Base-by-base conservation (phyloP, 2,797 vertebrate genomes). In the Nannoperca australis region DNA sequence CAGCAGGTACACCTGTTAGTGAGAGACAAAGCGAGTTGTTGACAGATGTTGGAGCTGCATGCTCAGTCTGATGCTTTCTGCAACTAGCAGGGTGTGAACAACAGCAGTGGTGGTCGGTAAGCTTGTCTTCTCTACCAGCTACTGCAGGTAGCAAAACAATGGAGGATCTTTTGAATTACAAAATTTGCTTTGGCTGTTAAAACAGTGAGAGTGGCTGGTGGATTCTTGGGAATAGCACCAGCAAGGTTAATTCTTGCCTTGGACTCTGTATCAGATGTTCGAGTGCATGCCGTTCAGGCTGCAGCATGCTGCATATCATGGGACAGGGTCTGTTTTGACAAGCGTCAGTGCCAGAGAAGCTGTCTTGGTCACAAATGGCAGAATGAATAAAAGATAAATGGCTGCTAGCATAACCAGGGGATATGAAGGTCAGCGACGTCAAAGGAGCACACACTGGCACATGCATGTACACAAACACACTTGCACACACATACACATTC, bases 331-430 rank as follows among this genome's bases (percentile, higher is more conserved):
- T 84, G 82, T 79, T 92, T 87, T 93, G 90, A 94, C 93, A 87
- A 81, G 78, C 68, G 47, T 79, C 80, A 44, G 73, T 76, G 84
- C 78, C 90, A 85, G 75, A 82, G 79, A 90, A 83, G 85, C 82
- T 80, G 89, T 81, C 82, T 80, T 76, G 79, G 81, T 90, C 88
- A 90, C 88, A 93, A 94, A 94, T 89, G 93, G 90, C 87, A 92
- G 81, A 93, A 94, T 94, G 92, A 94, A 94, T 95, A 93, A 94
- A 94, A 94, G 85, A 94, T 93, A 92, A 92, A 94, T 91, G 91
- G 85, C 88, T 92, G 86, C 81, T 82, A 82, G 88, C 76, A 63
- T 54, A 61, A 88, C 85, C 85, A 63, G 62, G 78, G 85, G 89
- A 93, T 81, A 91, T 90, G 92, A 95, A 94, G 94, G 94, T 94